Percentiles rank a stretch among this genome's conserved stretches.
These are phyloP conservation scores for Malacosoma neustria DNA, from an alignment of 2,888 invertebrate genomes.

Conservation along the genomic window DNA sequence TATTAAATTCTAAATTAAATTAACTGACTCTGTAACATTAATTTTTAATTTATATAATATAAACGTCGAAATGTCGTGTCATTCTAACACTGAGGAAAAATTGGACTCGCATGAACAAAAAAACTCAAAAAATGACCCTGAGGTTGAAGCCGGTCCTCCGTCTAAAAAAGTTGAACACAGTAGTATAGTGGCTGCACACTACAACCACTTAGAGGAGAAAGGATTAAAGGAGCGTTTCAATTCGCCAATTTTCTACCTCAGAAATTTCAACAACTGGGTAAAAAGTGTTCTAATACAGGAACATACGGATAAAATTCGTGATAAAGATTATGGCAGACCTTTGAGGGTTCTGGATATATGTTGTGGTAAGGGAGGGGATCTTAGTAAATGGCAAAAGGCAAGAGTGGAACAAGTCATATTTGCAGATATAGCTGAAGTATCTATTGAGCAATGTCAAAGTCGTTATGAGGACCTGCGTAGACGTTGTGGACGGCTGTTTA, in stretches of 20 bases:
- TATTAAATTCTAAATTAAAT: too few relatives aligned
- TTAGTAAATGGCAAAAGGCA: constrained; percentile 95
- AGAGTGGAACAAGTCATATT: constrained; percentile 88
- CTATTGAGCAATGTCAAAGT: constrained; percentile 91
- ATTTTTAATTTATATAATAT: too few relatives aligned
- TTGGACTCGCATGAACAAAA: constrained; percentile 8
- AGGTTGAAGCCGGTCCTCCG: neutral
- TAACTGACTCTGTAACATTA: too few relatives aligned
- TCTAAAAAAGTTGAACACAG: constrained; percentile 46
- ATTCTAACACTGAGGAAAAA: constrained; percentile 9
- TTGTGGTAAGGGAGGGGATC: constrained; percentile 98
- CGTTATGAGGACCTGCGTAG: constrained; percentile 84
- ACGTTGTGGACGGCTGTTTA: constrained; percentile 72
- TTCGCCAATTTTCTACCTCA: constrained; percentile 93
- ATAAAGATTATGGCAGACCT: constrained; percentile 79
- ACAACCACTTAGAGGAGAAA: constrained; percentile 91
- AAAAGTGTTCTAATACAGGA: constrained; percentile 96
- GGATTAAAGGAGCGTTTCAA: constrained; percentile 86
- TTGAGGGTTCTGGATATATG: constrained; percentile 92
- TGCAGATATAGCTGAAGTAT: constrained; percentile 94
- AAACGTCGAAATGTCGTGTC: constrained; percentile 13
- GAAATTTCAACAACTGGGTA: constrained; percentile 99
- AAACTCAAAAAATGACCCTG: constrained; percentile 1
- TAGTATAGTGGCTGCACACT: constrained; percentile 90
- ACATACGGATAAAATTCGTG: constrained; percentile 79